phyloP scores from a whole-genome alignment of 1,140 invertebrate genomes.

The Drosophila tani region DNA sequence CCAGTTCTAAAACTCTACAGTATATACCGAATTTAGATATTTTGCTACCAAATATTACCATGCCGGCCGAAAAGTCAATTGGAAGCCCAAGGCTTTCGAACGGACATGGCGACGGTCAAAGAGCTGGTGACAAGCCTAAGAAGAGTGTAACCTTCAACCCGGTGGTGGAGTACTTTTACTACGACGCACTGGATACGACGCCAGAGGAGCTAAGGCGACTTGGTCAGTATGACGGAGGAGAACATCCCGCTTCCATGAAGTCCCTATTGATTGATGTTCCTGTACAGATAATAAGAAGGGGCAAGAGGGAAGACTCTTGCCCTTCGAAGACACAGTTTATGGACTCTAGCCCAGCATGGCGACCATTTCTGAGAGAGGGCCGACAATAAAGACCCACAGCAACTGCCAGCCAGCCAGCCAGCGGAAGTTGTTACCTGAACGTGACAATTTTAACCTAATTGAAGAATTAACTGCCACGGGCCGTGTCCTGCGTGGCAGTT shows the following conservation, averaged over 20 bases:
- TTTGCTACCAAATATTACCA: neutral
- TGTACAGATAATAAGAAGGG: neutral
- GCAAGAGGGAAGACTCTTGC: neutral
- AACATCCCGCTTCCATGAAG: neutral
- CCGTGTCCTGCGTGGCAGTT: constrained; percentile 3
- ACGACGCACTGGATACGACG: constrained; percentile 3
- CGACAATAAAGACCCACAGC: neutral
- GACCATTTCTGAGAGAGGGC: neutral
- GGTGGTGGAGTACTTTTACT: constrained; percentile 32
- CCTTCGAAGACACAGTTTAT: too few relatives aligned
- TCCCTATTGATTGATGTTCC: neutral
- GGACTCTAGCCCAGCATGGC: neutral
- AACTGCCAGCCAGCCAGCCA: neutral
- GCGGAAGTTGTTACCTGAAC: constrained; percentile 43
- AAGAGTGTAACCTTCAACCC: constrained; percentile 53
- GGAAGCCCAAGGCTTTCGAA: neutral
- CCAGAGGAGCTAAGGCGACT: neutral
- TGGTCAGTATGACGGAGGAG: constrained; percentile 12
- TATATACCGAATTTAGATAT: neutral
- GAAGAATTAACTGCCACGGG: constrained; percentile 1
- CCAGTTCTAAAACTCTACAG: neutral
- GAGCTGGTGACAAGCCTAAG: neutral
- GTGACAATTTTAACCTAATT: constrained; percentile 56
- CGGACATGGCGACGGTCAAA: neutral
- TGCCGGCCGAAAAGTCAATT: neutral